Evolutionary conservation across 1,140 invertebrate genomes (phyloP), one percentile per base, ranked within the genome.

Genomic region (Drosophila lini): DNA sequence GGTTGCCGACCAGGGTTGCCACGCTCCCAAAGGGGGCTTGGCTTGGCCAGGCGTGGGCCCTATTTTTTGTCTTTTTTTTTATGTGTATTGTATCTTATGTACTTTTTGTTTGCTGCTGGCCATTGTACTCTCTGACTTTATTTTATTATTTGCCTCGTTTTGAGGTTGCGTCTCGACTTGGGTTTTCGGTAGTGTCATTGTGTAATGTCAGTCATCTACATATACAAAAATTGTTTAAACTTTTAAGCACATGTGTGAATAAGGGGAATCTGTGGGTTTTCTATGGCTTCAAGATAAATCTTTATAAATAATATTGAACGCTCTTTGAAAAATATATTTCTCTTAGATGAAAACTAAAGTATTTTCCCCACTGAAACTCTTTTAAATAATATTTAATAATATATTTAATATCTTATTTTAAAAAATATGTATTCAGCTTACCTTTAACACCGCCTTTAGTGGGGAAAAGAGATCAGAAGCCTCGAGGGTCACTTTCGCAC

Each of bases 31-130:
- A 25, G 11, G 44, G 36, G 28, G 32, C 31, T 55, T 52, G 80
- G 68, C 80, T 53, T 83, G 13, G 22, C 22, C 15, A 1, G 76
- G 81, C 77, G 81, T 83, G 81, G 80, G 81, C 81, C 64, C 61
- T 45, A 58, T 38, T 55, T 62, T 44, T 40, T 55, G 57, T 42
- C n/a, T 45, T 69, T 61, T 31, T 38, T 11, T 42, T 69, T 61
- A 25, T 48, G 36, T 50, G 3, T 48, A 10, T 45, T 47, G 22
- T 47, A 41, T 45, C 48, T 32, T 41, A 19, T 5, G 15, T 48
- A 28, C 22, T 57, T 32, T 50, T 56, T 45, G 22, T 56, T 41
- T 28, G 19, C 32, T 44, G 59, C 32, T 38, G 48, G 48, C 47
- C 42, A 32, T 68, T 41, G 36, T 53, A n/a, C 34, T 62, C 68